Percentiles rank a stretch among this genome's conserved stretches.
Evolutionary conservation across 2,888 invertebrate genomes (phyloP).

Genomic region (Eupithecia insigniata): DNA sequence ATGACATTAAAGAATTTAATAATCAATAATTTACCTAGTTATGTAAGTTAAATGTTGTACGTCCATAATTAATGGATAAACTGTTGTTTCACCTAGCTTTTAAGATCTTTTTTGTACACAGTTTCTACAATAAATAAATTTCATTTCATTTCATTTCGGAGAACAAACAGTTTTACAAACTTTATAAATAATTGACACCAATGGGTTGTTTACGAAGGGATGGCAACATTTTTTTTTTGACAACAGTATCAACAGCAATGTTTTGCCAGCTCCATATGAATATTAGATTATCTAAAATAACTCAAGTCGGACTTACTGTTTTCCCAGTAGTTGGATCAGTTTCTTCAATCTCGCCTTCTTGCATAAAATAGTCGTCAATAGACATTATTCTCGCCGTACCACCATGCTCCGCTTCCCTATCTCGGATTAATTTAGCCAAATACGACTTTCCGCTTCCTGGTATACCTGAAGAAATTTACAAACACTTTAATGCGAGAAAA

Average conservation of each 20-base stretch:
- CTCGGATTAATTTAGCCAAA: conserved; percentile 94
- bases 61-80: too few relatives aligned
- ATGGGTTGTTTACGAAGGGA: too few relatives aligned
- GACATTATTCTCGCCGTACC: conserved; percentile 96
- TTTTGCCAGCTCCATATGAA: background rate
- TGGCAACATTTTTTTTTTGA: background rate
- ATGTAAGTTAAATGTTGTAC: too few relatives aligned
- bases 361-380: conserved; percentile 97
- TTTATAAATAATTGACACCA: too few relatives aligned
- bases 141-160: too few relatives aligned
- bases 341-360: conserved; percentile 90
- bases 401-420: conserved; percentile 91
- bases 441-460: conserved; percentile 98
- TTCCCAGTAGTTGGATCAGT: conserved; percentile 89
- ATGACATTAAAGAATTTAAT: too few relatives aligned
- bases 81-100: too few relatives aligned
- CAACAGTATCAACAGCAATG: background rate
- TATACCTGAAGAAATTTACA: conserved; percentile 81
- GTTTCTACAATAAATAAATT: too few relatives aligned
- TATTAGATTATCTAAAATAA: background rate
- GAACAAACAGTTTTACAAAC: too few relatives aligned
- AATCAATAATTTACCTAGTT: too few relatives aligned
- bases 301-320: conserved; percentile 71
- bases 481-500: background rate
- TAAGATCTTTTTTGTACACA: too few relatives aligned